Evolutionary conservation across 2,113 vertebrate species (phyloP), one percentile per base, ranked within the genome.

Genomic region (Oceanodroma tethys): DNA sequence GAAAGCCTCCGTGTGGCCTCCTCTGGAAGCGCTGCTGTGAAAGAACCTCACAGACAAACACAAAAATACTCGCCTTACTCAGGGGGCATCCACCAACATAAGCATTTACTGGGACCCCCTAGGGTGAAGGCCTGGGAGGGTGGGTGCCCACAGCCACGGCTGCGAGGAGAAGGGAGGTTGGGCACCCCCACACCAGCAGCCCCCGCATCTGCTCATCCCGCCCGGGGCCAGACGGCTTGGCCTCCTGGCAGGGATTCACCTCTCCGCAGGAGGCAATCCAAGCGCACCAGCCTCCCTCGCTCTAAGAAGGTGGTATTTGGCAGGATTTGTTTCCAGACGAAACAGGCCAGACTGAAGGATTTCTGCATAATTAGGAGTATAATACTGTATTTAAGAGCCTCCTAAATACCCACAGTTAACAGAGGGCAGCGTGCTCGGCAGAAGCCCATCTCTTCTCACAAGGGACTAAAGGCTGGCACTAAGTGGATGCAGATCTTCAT

Each of bases 281-380:
- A 94, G 81, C 34, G 22, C 78, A 85, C 15, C 60, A 85, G 70
- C 62, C 34, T 89, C 38, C 73, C 71, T 89, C 1, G 0, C 78
- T 85, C 53, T 48, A 73, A 92, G 80, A 55, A 36, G 76, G 16
- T 10, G 30, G 47, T 53, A 73, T 80, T 95, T 97, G 89, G 93
- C 91, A 94, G 86, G 94, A 97, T 95, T 97, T 96, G 81, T 82
- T 93, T 82, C 95, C 81, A 82, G 86, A 93, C 93, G 84, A 94
- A 96, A 94, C 53, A 58, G 3, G 7, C 84, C 91, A 95, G 95
- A 93, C 0, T 87, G 89, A 87, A 93, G 82, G 86, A 88, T 93
- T 94, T 95, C 79, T 90, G 67, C 83, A 88, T 94, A 92, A 94
- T 96, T 97, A 94, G 80, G 53, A 80, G 50, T 62, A 91, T 90